These are phyloP conservation scores for Hippocampus comes DNA, from an alignment of 2,113 vertebrate genomes.

Conservation along the genomic window DNA sequence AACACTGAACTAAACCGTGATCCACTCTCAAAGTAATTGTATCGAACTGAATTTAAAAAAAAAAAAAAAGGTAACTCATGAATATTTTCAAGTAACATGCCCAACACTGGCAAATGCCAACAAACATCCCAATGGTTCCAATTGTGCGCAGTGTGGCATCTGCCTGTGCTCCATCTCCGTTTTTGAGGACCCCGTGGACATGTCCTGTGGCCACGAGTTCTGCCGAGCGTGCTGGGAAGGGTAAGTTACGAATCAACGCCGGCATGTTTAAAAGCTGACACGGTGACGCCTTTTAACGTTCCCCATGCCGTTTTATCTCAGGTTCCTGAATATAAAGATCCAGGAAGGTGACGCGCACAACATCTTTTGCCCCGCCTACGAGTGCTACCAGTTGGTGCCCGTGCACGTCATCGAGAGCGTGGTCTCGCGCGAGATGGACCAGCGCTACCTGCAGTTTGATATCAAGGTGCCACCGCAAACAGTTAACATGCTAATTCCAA, in stretches of 20 bases:
- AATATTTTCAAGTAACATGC: too few species aligned
- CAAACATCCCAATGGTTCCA: background rate
- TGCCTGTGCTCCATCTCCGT: constrained; percentile 69
- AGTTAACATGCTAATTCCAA: background rate
- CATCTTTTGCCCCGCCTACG: constrained; percentile 67
- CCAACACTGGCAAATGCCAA: too few species aligned
- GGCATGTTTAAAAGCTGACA: too few species aligned
- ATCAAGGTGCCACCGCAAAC: constrained; percentile 53
- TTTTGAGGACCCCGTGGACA: constrained; percentile 69
- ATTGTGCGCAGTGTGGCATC: constrained; percentile 60
- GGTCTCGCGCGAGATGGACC: constrained; percentile 70
- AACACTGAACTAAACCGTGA: too few species aligned
- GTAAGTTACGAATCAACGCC: constrained; percentile 15
- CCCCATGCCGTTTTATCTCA: constrained; percentile 16
- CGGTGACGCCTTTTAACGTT: background rate
- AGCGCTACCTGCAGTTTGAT: constrained; percentile 68
- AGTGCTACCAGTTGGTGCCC: constrained; percentile 69
- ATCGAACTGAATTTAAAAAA: too few species aligned
- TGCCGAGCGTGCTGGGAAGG: constrained; percentile 70
- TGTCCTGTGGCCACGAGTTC: constrained; percentile 70
- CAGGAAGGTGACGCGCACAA: constrained; percentile 69
- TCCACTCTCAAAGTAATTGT: too few species aligned
- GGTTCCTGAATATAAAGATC: constrained; percentile 69
- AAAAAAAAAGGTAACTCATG: too few species aligned
- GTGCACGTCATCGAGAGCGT: constrained; percentile 69